Evolutionary conservation across 2,888 invertebrate genomes (phyloP).

Genomic region (Volucella inflata): DNA sequence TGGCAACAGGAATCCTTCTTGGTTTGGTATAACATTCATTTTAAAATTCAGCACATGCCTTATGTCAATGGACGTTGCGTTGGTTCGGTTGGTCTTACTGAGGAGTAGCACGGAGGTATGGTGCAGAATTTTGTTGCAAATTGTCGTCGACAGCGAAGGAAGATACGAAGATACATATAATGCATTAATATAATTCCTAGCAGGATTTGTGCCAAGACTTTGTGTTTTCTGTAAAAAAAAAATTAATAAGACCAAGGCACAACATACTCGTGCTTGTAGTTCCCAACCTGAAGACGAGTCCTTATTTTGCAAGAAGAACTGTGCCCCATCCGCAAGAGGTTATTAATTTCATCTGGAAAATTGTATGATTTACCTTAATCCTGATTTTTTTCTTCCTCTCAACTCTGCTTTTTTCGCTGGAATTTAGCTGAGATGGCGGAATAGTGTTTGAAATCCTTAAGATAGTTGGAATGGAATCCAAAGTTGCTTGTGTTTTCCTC

Average conservation of each 20-base stretch:
- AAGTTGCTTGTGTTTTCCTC: conserved; percentile 18
- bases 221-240: neutral
- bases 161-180: conserved; percentile 18
- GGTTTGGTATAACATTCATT: conserved; percentile 47
- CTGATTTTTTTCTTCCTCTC: conserved; percentile 27
- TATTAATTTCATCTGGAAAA: conserved; percentile 57
- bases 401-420: conserved; percentile 12
- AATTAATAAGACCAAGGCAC: neutral
- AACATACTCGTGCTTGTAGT: too few species aligned
- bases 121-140: conserved; percentile 34
- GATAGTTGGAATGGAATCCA: neutral
- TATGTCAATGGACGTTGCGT: conserved; percentile 19
- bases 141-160: conserved; percentile 40
- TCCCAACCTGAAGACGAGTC: neutral
- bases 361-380: conserved; percentile 59
- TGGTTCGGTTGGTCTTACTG: too few species aligned
- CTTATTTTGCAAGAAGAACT: conserved; percentile 20
- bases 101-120: conserved; percentile 11
- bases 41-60: conserved; percentile 62
- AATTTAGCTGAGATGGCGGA: conserved; percentile 26
- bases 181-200: conserved; percentile 58
- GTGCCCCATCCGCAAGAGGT: conserved; percentile 5
- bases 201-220: conserved; percentile 55
- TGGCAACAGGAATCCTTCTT: too few species aligned
- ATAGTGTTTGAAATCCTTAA: conserved; percentile 15